A percentile compares a stretch with the other conserved stretches of the same genome.
phyloP scores from a whole-genome alignment of 2,113 vertebrate species.

The Bos javanicus region DNA sequence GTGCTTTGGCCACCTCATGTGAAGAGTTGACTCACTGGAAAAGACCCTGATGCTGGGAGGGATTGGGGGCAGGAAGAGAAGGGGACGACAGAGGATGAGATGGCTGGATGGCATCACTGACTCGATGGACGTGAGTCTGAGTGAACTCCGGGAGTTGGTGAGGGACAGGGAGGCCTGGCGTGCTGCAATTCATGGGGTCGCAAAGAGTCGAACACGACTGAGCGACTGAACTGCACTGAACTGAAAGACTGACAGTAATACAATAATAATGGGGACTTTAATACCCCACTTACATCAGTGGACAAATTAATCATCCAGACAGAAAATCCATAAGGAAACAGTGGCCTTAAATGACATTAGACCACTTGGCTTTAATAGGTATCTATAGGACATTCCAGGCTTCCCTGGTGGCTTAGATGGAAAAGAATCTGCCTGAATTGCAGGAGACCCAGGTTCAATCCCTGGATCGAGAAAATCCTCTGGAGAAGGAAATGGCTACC shows the following conservation, averaged over 20 bases:
- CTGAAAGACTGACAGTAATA: background rate
- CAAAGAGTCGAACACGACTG: no score
- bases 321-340: background rate
- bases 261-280: background rate
- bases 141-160: no score
- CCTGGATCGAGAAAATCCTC: background rate
- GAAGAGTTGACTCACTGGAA: no score
- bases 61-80: no score
- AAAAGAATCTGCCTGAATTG: background rate
- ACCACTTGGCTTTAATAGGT: background rate
- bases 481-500: background rate
- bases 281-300: background rate
- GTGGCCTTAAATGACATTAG: background rate
- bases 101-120: no score
- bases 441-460: background rate
- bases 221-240: no score
- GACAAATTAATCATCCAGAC: background rate
- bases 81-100: no score
- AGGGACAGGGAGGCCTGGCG: no score
- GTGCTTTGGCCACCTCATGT: no score
- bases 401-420: background rate
- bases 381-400: background rate
- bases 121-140: fast-evolving
- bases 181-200: no score
- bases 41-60: no score